These are phyloP conservation scores for Epicampocera succincta DNA, from an alignment of 2,888 invertebrate genomes.

Conservation along the genomic window DNA sequence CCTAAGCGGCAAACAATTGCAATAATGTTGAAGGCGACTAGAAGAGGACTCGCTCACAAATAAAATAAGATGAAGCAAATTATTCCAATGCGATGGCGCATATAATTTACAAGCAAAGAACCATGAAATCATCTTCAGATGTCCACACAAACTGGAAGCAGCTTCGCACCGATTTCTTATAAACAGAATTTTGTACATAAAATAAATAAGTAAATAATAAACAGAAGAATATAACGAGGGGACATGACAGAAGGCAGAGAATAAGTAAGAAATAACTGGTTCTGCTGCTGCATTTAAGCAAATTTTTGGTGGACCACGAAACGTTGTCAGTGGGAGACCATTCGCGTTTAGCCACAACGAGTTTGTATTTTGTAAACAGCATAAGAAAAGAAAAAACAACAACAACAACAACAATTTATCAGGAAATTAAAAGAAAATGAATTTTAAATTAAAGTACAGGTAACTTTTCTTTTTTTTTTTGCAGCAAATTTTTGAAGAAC, in stretches of 20 bases:
- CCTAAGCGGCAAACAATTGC: slow-evolving; percentile 1
- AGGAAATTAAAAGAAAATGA: slow-evolving; percentile 26
- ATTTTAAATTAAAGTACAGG: slow-evolving; percentile 16
- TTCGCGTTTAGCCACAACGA: slow-evolving; percentile 73
- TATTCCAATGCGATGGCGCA: slow-evolving; percentile 68
- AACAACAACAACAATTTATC: slow-evolving; percentile 32
- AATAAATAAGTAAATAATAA: slow-evolving; percentile 12
- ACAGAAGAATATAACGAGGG: neutral
- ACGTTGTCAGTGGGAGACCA: slow-evolving; percentile 74
- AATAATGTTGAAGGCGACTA: slow-evolving; percentile 8
- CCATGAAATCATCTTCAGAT: neutral
- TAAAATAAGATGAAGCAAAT: neutral
- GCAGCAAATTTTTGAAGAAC: neutral
- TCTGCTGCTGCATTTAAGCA: slow-evolving; percentile 66
- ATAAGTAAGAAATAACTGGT: slow-evolving; percentile 20
- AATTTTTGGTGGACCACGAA: slow-evolving; percentile 73
- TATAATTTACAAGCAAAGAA: slow-evolving; percentile 31
- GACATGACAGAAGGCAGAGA: neutral
- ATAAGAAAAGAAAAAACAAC: slow-evolving; percentile 39
- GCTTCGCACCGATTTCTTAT: neutral
- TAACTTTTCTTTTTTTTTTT: neutral
- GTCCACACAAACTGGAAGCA: slow-evolving; percentile 56
- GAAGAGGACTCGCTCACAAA: slow-evolving; percentile 18
- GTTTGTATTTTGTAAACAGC: slow-evolving; percentile 69
- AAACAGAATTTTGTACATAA: slow-evolving; percentile 19